phyloP scores from a whole-genome alignment of 2,113 vertebrate genomes.

The Myxocyprinus asiaticus region DNA sequence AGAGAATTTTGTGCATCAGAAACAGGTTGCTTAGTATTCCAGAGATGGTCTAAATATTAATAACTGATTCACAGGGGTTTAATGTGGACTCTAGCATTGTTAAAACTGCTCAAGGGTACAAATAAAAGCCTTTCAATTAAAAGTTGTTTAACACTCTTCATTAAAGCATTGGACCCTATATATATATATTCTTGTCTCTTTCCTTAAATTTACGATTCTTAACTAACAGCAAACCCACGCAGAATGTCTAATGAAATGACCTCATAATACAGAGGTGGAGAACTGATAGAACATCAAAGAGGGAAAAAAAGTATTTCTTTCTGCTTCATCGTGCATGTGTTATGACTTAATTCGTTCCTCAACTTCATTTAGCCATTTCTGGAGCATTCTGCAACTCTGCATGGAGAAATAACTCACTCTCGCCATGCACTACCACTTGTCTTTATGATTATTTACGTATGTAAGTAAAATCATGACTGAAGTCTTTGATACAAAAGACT shows the following conservation, averaged over 20 bases:
- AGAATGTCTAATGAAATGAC: neutral
- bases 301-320: neutral
- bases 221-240: neutral
- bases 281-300: slow-evolving; percentile 12
- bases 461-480: no score
- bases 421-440: no score
- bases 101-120: slow-evolving; percentile 59
- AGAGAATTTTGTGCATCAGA: slow-evolving; percentile 36
- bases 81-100: slow-evolving; percentile 51
- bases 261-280: neutral
- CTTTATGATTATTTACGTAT: no score
- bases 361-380: no score
- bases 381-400: no score
- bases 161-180: slow-evolving; percentile 32
- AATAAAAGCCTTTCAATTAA: slow-evolving; percentile 65
- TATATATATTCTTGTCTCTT: neutral
- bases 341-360: neutral
- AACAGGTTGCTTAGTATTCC: slow-evolving; percentile 37
- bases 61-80: slow-evolving; percentile 50
- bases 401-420: no score
- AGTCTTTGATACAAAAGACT: no score
- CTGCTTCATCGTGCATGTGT: neutral
- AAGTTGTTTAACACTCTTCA: slow-evolving; percentile 62
- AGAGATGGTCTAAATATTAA: slow-evolving; percentile 58
- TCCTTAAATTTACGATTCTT: slow-evolving; percentile 9